These are phyloP conservation scores for Sericinus montela DNA, from an alignment of 2,888 invertebrate genomes.

Conservation along the genomic window DNA sequence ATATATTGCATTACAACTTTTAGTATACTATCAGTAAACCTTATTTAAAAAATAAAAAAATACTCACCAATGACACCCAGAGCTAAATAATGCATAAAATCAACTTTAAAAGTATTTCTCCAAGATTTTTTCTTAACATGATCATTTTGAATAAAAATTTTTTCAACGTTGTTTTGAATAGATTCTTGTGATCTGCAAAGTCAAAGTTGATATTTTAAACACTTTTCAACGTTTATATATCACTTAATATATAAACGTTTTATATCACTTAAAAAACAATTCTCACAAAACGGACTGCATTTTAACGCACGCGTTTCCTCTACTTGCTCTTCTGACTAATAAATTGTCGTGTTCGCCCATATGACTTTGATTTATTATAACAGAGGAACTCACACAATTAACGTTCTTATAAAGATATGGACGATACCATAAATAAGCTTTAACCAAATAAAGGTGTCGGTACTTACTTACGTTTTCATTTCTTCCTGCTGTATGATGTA, in stretches of 20 bases:
- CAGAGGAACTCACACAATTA: slow-evolving; percentile 29
- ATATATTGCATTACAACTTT: no score
- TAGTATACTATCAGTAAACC: no score
- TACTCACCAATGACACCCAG: slow-evolving; percentile 37
- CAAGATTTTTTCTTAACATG: slow-evolving; percentile 25
- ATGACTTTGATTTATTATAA: slow-evolving; percentile 35
- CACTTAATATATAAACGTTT: background rate
- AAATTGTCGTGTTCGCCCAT: slow-evolving; percentile 60
- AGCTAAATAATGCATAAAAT: slow-evolving; percentile 31
- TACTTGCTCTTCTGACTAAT: slow-evolving; percentile 36
- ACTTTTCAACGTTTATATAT: slow-evolving; percentile 5
- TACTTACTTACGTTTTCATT: slow-evolving; percentile 61
- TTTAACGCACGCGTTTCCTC: slow-evolving; percentile 29
- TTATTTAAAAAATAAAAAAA: background rate
- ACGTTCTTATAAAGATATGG: slow-evolving; percentile 29
- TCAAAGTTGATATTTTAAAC: background rate
- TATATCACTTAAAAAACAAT: background rate
- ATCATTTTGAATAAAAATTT: slow-evolving; percentile 24
- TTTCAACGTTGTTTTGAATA: slow-evolving; percentile 22
- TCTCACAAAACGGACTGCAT: slow-evolving; percentile 41
- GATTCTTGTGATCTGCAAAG: slow-evolving; percentile 24
- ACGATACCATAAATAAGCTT: slow-evolving; percentile 25
- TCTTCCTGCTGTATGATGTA: slow-evolving; percentile 43
- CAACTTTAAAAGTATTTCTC: slow-evolving; percentile 19
- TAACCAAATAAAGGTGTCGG: slow-evolving; percentile 25